Evolutionary conservation across 2,113 vertebrate species (phyloP).

Genomic region (Tenrec ecaudatus): DNA sequence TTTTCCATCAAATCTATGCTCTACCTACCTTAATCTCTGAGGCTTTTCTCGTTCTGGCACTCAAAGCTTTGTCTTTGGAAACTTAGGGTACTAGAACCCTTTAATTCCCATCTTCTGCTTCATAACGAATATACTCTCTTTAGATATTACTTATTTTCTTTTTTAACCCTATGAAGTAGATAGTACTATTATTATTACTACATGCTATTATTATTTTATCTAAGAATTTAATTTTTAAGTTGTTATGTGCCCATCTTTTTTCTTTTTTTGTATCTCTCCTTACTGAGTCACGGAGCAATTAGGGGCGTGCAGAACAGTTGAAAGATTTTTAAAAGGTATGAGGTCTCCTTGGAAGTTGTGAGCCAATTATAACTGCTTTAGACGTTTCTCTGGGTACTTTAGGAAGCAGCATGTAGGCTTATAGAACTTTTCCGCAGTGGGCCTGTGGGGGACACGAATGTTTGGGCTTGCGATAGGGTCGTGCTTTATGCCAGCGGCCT

Average conservation of each 20-base stretch:
- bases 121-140: too few relatives aligned
- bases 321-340: background rate
- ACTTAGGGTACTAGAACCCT: too few relatives aligned
- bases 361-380: background rate
- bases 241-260: background rate
- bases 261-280: background rate
- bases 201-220: background rate
- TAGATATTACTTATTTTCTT: too few relatives aligned
- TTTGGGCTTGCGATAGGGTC: background rate
- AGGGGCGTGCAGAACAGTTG: background rate
- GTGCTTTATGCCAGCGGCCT: slow-evolving; percentile 27
- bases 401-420: background rate
- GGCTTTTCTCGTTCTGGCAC: too few relatives aligned
- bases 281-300: background rate
- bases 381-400: background rate
- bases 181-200: too few relatives aligned
- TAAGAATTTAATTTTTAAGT: slow-evolving; percentile 17
- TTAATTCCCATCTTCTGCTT: too few relatives aligned
- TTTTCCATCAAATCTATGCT: too few relatives aligned
- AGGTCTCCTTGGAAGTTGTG: background rate
- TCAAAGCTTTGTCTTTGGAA: too few relatives aligned
- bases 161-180: too few relatives aligned
- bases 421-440: background rate
- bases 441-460: background rate
- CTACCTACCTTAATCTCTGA: too few relatives aligned